Evolutionary conservation across 37 sponge, comb jelly and placozoan genomes (phyloP).

Genomic region (Beroe ovata): DNA sequence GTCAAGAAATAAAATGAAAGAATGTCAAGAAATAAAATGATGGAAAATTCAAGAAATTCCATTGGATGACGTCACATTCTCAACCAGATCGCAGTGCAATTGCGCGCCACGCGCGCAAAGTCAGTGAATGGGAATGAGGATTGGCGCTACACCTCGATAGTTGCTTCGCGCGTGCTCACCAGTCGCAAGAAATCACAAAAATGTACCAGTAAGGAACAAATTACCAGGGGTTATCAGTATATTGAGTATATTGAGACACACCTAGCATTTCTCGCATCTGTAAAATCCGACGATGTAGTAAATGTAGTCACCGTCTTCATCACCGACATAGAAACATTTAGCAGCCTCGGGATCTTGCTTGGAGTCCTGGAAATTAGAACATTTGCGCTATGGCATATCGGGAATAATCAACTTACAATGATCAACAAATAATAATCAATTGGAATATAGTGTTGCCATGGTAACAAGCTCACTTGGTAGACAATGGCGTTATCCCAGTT

Average conservation of each 20-base stretch:
- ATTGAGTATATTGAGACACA: too few species aligned
- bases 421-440: too few species aligned
- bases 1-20: too few species aligned
- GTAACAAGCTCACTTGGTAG: neutral
- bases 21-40: too few species aligned
- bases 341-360: constrained; percentile 12
- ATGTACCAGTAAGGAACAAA: too few species aligned
- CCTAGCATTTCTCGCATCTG: constrained; percentile 13
- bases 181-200: neutral
- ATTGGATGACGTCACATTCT: too few species aligned
- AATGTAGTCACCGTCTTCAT: neutral
- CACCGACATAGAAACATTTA: constrained; percentile 23
- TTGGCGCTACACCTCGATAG: neutral
- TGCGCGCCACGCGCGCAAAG: neutral
- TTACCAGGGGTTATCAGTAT: too few species aligned
- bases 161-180: neutral
- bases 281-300: constrained; percentile 14
- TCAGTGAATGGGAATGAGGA: neutral
- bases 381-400: too few species aligned
- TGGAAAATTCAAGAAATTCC: too few species aligned
- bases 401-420: too few species aligned
- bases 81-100: too few species aligned
- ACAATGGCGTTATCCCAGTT: constrained; percentile 10
- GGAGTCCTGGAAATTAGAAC: constrained; percentile 6
- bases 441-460: too few species aligned